Evolutionary conservation across 2,113 vertebrate genomes (phyloP).

Genomic region (Formicarius rufipectus): DNA sequence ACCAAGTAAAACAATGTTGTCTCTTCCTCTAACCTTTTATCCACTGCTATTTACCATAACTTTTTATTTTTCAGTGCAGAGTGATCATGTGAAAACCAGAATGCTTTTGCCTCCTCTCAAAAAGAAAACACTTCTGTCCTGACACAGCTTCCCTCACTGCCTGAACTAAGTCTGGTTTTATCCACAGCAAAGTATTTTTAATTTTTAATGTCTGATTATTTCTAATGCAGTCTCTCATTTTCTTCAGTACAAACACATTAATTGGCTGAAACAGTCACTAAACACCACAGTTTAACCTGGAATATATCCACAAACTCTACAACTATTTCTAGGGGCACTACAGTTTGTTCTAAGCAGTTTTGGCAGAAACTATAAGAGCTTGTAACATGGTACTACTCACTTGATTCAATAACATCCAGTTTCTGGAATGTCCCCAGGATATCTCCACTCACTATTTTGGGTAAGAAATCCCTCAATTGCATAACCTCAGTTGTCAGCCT

Average conservation of each 20-base stretch:
- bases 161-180: not conserved
- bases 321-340: not conserved
- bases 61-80: not conserved
- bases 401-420: slow-evolving; percentile 72
- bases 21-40: not conserved
- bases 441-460: slow-evolving; percentile 80
- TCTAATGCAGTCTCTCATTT: not conserved
- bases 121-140: not conserved
- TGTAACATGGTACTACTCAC: slow-evolving; percentile 70
- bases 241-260: not conserved
- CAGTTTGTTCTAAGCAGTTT: not conserved
- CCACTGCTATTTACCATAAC: not conserved
- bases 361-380: not conserved
- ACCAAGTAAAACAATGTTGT: not conserved
- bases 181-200: not conserved
- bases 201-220: not conserved
- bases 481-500: slow-evolving; percentile 91
- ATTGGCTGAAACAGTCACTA: not conserved
- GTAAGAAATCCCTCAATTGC: slow-evolving; percentile 91
- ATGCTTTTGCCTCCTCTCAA: not conserved
- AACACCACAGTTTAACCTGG: not conserved
- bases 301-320: not conserved
- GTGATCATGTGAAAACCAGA: not conserved
- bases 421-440: slow-evolving; percentile 79
- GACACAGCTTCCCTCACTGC: not conserved